These are phyloP conservation scores for Epicauta chinensis DNA, from an alignment of 1,140 invertebrate species.

Conservation along the genomic window DNA sequence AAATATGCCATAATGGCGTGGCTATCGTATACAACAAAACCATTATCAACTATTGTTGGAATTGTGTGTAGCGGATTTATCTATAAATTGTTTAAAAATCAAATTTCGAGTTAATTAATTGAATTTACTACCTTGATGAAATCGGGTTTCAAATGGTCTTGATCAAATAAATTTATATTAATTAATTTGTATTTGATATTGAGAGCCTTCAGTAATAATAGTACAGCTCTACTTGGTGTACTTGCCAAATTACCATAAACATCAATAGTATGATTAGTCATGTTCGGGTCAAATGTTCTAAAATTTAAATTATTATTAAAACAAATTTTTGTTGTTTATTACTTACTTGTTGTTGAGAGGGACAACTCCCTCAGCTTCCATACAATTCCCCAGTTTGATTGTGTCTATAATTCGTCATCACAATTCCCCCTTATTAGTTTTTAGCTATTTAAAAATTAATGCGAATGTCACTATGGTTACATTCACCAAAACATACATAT, in stretches of 20 bases:
- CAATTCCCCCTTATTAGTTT: not conserved
- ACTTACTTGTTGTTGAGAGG: constrained; percentile 28
- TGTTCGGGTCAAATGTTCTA: constrained; percentile 25
- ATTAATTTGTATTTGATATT: constrained; percentile 46
- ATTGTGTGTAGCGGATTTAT: constrained; percentile 42
- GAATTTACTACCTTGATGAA: constrained; percentile 41
- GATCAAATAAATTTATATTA: constrained; percentile 40
- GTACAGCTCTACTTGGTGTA: constrained; percentile 45
- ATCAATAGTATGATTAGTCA: constrained; percentile 34
- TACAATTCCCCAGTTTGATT: constrained; percentile 26
- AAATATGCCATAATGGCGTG: constrained; percentile 47
- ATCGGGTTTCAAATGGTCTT: constrained; percentile 46
- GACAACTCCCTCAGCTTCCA: constrained; percentile 25
- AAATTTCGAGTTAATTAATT: not conserved
- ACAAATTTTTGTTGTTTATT: not conserved
- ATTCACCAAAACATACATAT: not conserved
- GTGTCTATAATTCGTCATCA: not conserved
- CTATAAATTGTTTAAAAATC: constrained; percentile 32
- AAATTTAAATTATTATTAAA: constrained; percentile 4
- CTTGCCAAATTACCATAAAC: constrained; percentile 47
- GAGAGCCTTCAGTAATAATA: constrained; percentile 45
- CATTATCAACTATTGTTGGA: constrained; percentile 30
- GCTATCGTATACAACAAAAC: constrained; percentile 34
- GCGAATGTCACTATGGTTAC: not conserved
- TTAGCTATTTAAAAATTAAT: not conserved